Evolutionary conservation across 1,140 invertebrate genomes (phyloP), one percentile per base, ranked within the genome.

Genomic region (Camponotus pennsylvanicus): DNA sequence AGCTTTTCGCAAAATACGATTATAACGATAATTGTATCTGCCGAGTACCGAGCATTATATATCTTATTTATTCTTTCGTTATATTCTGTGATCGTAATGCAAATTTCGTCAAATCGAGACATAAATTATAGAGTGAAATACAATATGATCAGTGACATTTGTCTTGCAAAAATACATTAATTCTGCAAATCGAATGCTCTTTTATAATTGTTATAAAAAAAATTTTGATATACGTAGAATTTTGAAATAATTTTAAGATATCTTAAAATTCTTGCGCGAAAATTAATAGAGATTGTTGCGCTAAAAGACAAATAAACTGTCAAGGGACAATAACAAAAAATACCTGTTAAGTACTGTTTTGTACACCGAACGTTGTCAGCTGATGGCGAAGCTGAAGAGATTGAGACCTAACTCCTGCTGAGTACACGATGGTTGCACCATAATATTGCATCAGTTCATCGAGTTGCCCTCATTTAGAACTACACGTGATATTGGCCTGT

Each of bases 1-100:
- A 92, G 91, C 91, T 92, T 93, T 94, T 90, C 91, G 89, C 92
- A 94, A 95, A 94, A 94, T 94, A 94, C 91, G 93, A 94, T 95
- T 94, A 93, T 94, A 94, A 95, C 92, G 93, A 95, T 95, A 95
- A 95, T 95, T 94, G 93, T 93, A 93, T 93, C 92, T 93, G 93
- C 92, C 87, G 92, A 94, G 93, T 93, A 92, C 84, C 86, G 76
- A 27, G 15, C 49, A 42, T 84, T 84, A 86, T 93, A 94, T 91
- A 94, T 95, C 92, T 94, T 92, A 90, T 95, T 95, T 95, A 95
- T 94, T 93, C 91, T 88, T 89, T 45, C 18, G 32, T 34, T 57
- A 67, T 84, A 57, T 55, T 69, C 7, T 61, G 15, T 71, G 11
- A 69, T 55, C 45, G 32, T 78, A 42, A 70, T 8, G 45, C 3